phyloP scores from a whole-genome alignment of 2,888 invertebrate genomes.

The Sicus ferrugineus region DNA sequence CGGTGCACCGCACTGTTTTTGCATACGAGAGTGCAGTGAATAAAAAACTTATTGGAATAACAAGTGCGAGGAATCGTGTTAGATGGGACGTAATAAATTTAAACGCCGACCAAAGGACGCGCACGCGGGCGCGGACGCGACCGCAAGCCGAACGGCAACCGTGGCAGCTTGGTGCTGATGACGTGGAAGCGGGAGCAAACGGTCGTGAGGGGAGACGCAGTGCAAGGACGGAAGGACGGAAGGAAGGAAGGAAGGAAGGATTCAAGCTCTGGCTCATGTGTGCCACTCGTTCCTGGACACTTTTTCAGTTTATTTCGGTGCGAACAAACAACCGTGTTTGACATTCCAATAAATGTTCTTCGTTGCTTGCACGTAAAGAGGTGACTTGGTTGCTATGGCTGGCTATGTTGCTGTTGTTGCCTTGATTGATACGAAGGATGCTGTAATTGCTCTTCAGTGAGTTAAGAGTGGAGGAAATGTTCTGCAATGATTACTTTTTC shows the following conservation, averaged over 20 bases:
- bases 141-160: not conserved
- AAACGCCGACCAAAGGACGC: conserved; percentile 56
- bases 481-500: conserved; percentile 8
- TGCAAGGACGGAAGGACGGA: not conserved
- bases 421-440: conserved; percentile 1
- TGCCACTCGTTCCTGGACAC: not conserved
- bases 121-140: conserved; percentile 11
- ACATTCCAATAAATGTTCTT: conserved; percentile 31
- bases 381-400: not conserved
- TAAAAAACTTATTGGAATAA: conserved; percentile 58
- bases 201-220: not conserved
- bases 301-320: conserved; percentile 20
- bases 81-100: conserved; percentile 62
- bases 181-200: not conserved
- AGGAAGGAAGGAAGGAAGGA: not conserved
- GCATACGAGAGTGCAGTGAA: conserved; percentile 25
- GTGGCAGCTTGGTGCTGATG: not conserved
- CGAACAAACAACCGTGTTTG: conserved; percentile 29
- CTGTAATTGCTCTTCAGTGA: too few species aligned
- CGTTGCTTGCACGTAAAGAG: not conserved
- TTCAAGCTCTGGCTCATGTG: not conserved
- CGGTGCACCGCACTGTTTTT: conserved; percentile 15
- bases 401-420: conserved; percentile 12
- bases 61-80: conserved; percentile 63
- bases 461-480: too few species aligned